Percentiles rank a stretch among this genome's conserved stretches.
Conservation (phyloP, 2,797 vertebrate genomes). For the Spea hammondii region DNA sequence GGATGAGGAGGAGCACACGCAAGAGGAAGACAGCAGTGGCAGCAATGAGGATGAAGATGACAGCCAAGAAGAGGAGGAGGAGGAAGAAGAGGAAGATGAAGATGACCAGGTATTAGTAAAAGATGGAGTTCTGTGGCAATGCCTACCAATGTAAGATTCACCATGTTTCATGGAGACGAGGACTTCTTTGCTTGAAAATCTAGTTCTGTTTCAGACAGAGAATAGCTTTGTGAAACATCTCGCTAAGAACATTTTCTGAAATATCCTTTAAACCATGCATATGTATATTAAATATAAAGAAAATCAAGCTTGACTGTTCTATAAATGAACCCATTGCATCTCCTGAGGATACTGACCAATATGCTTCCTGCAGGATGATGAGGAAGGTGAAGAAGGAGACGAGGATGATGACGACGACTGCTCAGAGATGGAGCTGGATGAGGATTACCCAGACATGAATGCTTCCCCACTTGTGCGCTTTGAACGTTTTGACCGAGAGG, state of each 20-base stretch:
- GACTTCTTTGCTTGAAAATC: not conserved
- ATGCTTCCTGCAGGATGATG: conserved; percentile 77
- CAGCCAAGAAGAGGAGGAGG: conserved; percentile 93
- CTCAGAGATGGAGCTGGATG: conserved; percentile 95
- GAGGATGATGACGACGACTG: conserved; percentile 94
- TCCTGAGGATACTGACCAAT: not conserved
- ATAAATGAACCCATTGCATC: too few relatives aligned
- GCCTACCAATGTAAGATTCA: not conserved
- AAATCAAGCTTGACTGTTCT: too few relatives aligned
- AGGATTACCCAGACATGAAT: conserved; percentile 93
- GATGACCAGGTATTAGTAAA: conserved; percentile 82
- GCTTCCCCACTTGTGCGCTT: conserved; percentile 92
- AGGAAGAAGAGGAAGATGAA: conserved; percentile 90
- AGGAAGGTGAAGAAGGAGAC: conserved; percentile 80
- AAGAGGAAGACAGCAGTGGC: conserved; percentile 93
- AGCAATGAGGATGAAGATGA: conserved; percentile 95
- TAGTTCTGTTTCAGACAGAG: not conserved
- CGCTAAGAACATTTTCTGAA: not conserved
- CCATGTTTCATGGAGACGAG: not conserved
- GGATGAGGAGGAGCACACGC: conserved; percentile 88
- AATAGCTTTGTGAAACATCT: not conserved
- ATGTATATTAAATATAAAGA: too few relatives aligned
- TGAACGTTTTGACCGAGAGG: conserved; percentile 91
- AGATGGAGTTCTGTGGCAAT: not conserved
- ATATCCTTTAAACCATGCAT: too few relatives aligned